Conservation (phyloP, 2,888 invertebrate genomes). For the Kuschelorhynchus macadamiae region DNA sequence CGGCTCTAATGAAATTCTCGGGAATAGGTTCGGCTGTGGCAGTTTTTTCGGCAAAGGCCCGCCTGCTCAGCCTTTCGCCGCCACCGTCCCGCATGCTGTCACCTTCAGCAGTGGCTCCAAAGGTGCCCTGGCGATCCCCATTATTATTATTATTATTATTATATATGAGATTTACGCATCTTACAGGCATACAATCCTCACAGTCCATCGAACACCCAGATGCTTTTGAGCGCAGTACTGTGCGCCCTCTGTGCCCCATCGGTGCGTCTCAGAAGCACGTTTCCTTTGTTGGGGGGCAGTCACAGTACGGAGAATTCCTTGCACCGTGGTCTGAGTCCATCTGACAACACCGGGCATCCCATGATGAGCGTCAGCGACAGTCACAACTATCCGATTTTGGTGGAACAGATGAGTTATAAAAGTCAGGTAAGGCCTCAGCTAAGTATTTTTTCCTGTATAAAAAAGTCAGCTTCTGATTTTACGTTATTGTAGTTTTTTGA, state of each 20-base stretch:
- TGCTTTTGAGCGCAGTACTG: slow-evolving; percentile 83
- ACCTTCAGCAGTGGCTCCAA: no score
- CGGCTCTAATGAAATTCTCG: no score
- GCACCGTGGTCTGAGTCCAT: slow-evolving; percentile 75
- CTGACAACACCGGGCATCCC: slow-evolving; percentile 78
- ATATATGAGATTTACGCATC: no score
- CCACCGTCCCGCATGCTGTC: no score
- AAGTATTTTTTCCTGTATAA: no score
- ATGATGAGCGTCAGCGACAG: slow-evolving; percentile 79
- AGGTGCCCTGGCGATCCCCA: no score
- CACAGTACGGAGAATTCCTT: slow-evolving; percentile 67
- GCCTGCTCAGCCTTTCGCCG: no score
- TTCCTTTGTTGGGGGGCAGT: slow-evolving; percentile 75
- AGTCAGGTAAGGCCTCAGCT: slow-evolving; percentile 67
- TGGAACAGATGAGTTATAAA: slow-evolving; percentile 84
- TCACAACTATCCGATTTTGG: slow-evolving; percentile 82
- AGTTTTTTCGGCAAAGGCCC: no score
- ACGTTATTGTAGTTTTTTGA: no score
- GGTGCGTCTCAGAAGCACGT: slow-evolving; percentile 80
- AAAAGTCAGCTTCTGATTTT: no score
- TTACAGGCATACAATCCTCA: slow-evolving; percentile 63
- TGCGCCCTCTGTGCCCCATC: slow-evolving; percentile 88
- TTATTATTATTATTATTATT: no score
- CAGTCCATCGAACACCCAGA: slow-evolving; percentile 68
- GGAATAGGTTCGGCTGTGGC: no score